These are phyloP conservation scores for Trematocara marginatum DNA, from an alignment of 2,113 vertebrate species.

Conservation along the genomic window DNA sequence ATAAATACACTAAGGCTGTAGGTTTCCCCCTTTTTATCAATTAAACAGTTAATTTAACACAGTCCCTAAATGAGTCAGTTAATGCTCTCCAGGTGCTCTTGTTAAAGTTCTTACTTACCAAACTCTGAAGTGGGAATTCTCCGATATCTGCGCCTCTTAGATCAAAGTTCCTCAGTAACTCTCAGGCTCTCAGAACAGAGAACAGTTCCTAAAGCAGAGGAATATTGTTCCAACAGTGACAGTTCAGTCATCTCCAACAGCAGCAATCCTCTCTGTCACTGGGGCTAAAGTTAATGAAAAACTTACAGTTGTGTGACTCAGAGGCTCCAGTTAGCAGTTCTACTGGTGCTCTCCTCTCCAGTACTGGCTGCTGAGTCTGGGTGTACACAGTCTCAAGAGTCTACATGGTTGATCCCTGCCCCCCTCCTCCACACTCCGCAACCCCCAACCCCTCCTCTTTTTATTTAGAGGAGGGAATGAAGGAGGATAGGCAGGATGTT, in stretches of 20 bases:
- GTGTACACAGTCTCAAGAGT: conserved; percentile 14
- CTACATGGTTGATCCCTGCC: conserved; percentile 28
- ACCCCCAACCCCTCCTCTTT: conserved; percentile 48
- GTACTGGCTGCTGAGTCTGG: conserved; percentile 10
- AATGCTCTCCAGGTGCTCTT: not conserved
- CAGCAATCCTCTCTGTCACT: not conserved
- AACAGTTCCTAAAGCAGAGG: conserved; percentile 12
- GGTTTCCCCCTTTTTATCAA: accelerated
- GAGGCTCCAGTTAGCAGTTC: not conserved
- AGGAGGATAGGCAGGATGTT: conserved; percentile 20
- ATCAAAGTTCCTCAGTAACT: not conserved
- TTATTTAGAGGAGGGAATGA: conserved; percentile 5
- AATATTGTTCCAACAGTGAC: not conserved
- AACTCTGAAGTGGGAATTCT: not conserved
- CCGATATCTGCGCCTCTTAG: not conserved
- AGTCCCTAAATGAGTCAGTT: not conserved
- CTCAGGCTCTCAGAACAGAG: not conserved
- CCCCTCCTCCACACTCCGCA: conserved; percentile 2
- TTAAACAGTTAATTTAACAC: not conserved
- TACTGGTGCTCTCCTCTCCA: not conserved
- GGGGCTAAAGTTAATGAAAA: not conserved
- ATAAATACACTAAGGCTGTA: not conserved
- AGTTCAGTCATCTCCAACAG: conserved; percentile 33
- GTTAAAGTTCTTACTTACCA: conserved; percentile 24
- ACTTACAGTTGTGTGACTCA: not conserved